Evolutionary conservation across 2,113 vertebrate genomes (phyloP).

Genomic region (Misgurnus anguillicaudatus): DNA sequence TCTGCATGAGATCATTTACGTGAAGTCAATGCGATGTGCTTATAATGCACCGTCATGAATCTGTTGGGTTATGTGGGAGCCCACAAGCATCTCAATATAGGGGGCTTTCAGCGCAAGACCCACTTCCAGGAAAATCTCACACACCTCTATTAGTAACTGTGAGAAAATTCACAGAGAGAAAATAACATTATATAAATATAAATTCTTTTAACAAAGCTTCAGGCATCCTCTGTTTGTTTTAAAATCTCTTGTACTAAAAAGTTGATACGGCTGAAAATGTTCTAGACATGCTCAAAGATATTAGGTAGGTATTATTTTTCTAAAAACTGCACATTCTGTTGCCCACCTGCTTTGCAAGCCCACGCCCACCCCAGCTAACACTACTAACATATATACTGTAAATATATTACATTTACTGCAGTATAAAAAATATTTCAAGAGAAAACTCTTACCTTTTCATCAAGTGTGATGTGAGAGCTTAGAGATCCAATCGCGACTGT

Average conservation of each 20-base stretch:
- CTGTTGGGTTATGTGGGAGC: constrained; percentile 4
- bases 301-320: too few relatives aligned
- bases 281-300: too few relatives aligned
- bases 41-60: background rate
- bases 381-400: background rate
- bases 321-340: too few relatives aligned
- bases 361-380: background rate
- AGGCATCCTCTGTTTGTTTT: too few relatives aligned
- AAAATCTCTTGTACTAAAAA: too few relatives aligned
- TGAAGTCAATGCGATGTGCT: background rate
- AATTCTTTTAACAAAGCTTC: too few relatives aligned
- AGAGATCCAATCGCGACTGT: background rate
- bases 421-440: background rate
- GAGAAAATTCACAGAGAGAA: background rate
- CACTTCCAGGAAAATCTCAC: constrained; percentile 8
- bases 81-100: background rate
- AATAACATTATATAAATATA: too few relatives aligned
- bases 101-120: constrained; percentile 12
- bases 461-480: background rate
- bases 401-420: background rate
- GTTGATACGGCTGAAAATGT: too few relatives aligned
- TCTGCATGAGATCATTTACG: constrained; percentile 15
- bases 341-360: too few relatives aligned
- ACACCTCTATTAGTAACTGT: background rate
- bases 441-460: background rate